A percentile compares a stretch with the other conserved stretches of the same genome.
Evolutionary conservation across 2,888 invertebrate genomes (phyloP).

Genomic region (Epistrophella euchroma): DNA sequence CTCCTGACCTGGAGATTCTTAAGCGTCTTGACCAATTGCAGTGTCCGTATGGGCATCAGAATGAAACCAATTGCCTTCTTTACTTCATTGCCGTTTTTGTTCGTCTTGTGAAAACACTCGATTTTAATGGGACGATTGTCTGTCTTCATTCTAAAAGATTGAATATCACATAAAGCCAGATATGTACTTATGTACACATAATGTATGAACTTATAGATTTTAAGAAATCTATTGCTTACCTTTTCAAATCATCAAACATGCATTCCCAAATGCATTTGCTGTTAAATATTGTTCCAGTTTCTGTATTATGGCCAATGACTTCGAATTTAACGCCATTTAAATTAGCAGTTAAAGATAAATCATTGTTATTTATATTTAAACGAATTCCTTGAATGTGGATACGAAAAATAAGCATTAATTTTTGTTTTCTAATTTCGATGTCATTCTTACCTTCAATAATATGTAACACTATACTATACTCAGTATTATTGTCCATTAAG

Average conservation of each 20-base stretch:
- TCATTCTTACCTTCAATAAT: slow-evolving; percentile 80
- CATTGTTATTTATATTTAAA: slow-evolving; percentile 85
- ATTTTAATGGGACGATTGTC: slow-evolving; percentile 90
- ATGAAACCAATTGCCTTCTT: slow-evolving; percentile 88
- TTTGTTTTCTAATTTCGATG: neutral
- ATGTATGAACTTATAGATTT: neutral
- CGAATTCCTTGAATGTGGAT: slow-evolving; percentile 84
- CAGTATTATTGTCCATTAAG: slow-evolving; percentile 36
- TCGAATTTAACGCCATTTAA: slow-evolving; percentile 88
- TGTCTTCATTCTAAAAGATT: slow-evolving; percentile 86
- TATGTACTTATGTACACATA: no score
- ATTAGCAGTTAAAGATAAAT: slow-evolving; percentile 86
- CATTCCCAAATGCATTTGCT: slow-evolving; percentile 92
- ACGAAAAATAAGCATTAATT: neutral
- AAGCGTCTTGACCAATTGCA: slow-evolving; percentile 87
- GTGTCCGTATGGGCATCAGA: slow-evolving; percentile 88
- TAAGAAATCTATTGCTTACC: slow-evolving; percentile 82
- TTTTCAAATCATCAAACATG: slow-evolving; percentile 88
- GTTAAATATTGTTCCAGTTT: slow-evolving; percentile 87
- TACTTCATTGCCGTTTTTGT: slow-evolving; percentile 84
- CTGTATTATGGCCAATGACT: slow-evolving; percentile 87
- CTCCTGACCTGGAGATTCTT: slow-evolving; percentile 82
- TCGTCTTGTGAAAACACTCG: slow-evolving; percentile 87
- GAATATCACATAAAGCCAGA: neutral
- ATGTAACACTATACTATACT: slow-evolving; percentile 81